Conservation (phyloP, 2,113 vertebrate species). For the Dipodomys ordii region DNA sequence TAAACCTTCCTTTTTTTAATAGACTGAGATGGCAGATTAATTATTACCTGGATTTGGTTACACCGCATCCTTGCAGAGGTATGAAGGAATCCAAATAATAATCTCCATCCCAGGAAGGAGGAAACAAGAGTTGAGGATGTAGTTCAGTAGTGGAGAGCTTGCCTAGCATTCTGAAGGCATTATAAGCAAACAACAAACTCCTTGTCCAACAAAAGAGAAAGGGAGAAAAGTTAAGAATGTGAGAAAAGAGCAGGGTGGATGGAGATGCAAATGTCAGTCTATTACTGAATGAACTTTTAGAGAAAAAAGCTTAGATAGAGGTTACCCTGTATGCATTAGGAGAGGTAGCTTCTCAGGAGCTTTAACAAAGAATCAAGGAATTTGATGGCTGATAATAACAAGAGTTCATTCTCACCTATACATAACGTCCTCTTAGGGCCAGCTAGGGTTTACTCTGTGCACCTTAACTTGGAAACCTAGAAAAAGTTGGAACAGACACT, state of each 20-base stretch:
- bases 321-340: background rate
- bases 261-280: background rate
- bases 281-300: background rate
- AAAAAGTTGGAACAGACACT: background rate
- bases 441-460: background rate
- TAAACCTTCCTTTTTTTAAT: constrained; percentile 8
- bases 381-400: background rate
- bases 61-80: background rate
- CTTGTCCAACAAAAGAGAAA: no score
- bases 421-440: background rate
- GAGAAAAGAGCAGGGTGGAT: no score
- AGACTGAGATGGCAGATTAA: background rate
- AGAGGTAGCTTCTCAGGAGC: background rate
- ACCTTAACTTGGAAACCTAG: background rate
- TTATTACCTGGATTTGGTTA: background rate
- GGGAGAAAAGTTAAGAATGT: no score
- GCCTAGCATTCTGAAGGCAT: no score
- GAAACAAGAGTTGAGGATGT: background rate
- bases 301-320: background rate
- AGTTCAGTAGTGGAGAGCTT: no score
- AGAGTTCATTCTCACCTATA: background rate
- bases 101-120: background rate
- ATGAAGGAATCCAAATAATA: background rate
- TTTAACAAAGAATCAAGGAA: background rate
- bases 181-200: no score